These are phyloP conservation scores for Bemisia tabaci DNA, from an alignment of 1,140 invertebrate genomes.

Conservation along the genomic window DNA sequence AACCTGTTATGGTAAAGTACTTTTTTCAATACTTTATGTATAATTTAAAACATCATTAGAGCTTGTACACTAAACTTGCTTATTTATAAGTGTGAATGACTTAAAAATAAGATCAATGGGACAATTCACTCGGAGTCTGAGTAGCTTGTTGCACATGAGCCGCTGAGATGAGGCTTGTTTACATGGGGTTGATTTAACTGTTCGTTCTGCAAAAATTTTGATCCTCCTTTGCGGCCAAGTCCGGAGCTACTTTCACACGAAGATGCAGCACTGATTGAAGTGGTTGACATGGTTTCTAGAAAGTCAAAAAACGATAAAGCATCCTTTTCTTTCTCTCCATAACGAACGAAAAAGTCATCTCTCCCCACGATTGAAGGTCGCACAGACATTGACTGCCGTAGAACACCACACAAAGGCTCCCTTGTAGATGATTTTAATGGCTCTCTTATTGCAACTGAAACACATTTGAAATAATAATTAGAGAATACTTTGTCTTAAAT, in stretches of 20 bases:
- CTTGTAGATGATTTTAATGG: constrained; percentile 29
- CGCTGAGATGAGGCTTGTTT: constrained; percentile 26
- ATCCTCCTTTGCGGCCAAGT: constrained; percentile 13
- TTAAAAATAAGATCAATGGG: constrained; percentile 14
- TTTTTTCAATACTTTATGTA: too few species aligned
- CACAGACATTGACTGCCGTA: constrained; percentile 35
- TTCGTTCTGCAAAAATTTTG: constrained; percentile 15
- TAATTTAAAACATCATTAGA: too few species aligned
- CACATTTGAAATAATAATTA: neutral
- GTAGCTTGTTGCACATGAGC: constrained; percentile 29
- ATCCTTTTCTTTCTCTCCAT: constrained; percentile 58
- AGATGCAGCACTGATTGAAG: constrained; percentile 31
- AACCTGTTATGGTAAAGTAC: too few species aligned
- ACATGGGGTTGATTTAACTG: constrained; percentile 20
- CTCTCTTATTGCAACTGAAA: neutral
- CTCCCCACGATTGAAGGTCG: constrained; percentile 56
- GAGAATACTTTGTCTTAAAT: neutral
- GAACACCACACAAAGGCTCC: constrained; percentile 36
- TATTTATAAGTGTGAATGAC: neutral
- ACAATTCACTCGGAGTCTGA: constrained; percentile 23
- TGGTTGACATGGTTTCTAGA: constrained; percentile 48
- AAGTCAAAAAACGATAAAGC: constrained; percentile 66
- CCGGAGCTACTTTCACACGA: constrained; percentile 32
- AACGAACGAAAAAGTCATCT: constrained; percentile 57
- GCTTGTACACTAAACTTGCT: too few species aligned